These are phyloP conservation scores for Patagioenas fasciata DNA, from an alignment of 2,113 vertebrate species.

Conservation along the genomic window DNA sequence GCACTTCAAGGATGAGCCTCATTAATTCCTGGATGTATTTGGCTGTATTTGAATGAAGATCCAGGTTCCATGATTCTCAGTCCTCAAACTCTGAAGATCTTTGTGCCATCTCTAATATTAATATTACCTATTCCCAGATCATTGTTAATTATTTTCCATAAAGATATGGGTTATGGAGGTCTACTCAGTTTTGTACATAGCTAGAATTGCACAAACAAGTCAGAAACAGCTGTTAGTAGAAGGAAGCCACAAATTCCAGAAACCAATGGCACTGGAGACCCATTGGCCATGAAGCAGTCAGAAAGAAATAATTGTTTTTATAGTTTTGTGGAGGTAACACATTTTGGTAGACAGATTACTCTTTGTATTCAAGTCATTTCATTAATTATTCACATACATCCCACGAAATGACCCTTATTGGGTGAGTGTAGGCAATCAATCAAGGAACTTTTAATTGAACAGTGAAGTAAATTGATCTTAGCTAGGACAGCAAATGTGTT, in stretches of 20 bases:
- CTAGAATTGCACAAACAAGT: neutral
- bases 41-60: neutral
- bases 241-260: neutral
- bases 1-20: neutral
- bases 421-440: neutral
- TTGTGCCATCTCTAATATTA: neutral
- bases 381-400: neutral
- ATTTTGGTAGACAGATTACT: neutral
- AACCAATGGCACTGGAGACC: neutral
- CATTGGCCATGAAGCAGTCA: neutral
- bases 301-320: neutral
- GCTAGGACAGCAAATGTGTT: neutral
- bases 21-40: constrained; percentile 10
- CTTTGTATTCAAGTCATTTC: neutral
- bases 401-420: neutral
- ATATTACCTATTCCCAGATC: neutral
- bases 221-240: neutral
- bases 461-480: constrained; percentile 5
- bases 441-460: constrained; percentile 12
- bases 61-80: neutral
- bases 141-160: neutral
- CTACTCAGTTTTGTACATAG: neutral
- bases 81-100: neutral
- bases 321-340: neutral
- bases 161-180: neutral